A percentile compares a stretch with the other conserved stretches of the same genome.
phyloP scores from a whole-genome alignment of 2,113 vertebrate species.

The Trematomus loennbergii region DNA sequence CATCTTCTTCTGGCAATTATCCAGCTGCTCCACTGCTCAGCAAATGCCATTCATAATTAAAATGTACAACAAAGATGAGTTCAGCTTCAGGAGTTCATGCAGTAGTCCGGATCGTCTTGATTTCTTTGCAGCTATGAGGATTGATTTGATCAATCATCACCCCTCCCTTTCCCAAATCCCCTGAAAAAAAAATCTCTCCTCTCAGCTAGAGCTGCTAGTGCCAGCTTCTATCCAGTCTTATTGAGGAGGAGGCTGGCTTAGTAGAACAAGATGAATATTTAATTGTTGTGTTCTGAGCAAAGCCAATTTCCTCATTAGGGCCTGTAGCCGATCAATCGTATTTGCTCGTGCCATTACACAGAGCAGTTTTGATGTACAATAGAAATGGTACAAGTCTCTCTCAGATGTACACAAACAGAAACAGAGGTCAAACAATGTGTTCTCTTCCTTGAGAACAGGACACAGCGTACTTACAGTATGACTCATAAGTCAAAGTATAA shows the following conservation, averaged over 20 bases:
- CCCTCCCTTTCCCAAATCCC: no score
- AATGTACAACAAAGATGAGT: constrained; percentile 44
- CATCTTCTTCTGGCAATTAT: constrained; percentile 32
- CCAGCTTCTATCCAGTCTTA: constrained; percentile 17
- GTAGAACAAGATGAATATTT: constrained; percentile 6
- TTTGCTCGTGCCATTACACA: neutral
- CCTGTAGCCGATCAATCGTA: neutral
- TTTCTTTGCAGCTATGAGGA: constrained; percentile 37
- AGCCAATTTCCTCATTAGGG: constrained; percentile 3
- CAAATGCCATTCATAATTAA: constrained; percentile 75
- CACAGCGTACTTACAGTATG: neutral
- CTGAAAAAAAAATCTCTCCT: neutral
- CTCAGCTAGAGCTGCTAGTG: constrained; percentile 3
- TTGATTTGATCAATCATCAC: constrained; percentile 52
- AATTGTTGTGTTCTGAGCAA: constrained; percentile 15
- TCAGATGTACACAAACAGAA: neutral
- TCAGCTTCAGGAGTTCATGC: constrained; percentile 49
- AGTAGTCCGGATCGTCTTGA: constrained; percentile 22
- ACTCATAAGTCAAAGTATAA: neutral
- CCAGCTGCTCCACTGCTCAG: constrained; percentile 49
- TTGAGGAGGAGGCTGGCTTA: constrained; percentile 14
- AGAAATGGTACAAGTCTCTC: neutral
- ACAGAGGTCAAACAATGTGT: constrained; percentile 7
- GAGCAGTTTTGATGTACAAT: neutral
- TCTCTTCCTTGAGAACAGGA: neutral